Evolutionary conservation across 1,140 invertebrate genomes (phyloP), one percentile per base, ranked within the genome.

Genomic region (Cephus cinctus): DNA sequence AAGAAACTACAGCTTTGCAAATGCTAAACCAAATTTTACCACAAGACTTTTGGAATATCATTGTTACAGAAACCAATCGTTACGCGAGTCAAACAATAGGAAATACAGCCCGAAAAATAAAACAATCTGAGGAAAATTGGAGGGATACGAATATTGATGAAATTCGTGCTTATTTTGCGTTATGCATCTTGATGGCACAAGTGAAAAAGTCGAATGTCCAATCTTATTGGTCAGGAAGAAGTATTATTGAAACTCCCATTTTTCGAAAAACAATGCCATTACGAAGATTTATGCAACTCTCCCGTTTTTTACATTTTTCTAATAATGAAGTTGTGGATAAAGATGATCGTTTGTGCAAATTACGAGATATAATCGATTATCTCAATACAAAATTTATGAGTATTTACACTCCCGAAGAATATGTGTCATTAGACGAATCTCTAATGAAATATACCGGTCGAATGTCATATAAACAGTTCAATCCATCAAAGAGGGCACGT

Each of bases 401-500:
- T 9, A 34, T 53, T 41, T 53, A 23, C 12, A 38, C 23, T 12
- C 53, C 53, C 21, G 21, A 6, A n/a, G 25, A 27, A 27, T 27
- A 27, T n/a, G n/a, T 27, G 6, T 27, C 25, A n/a, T 27, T 27
- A 23, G 41, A 54, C 30, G 53, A 55, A 32, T 39, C 27, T 23
- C 22, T 55, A 6, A 54, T 48, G 34, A 55, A 55, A 39, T 55
- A 18, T 19, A 47, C 21, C 22, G 50, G 49, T 25, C 15, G 50
- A 20, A 21, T 55, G 16, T 19, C 25, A 2, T 55, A 20, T 20
- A 31, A 19, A 11, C 35, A 41, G 25, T 55, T 25, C 31, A 55
- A 55, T 45, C 52, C 52, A 5, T n/a, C n/a, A n/a, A n/a, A n/a
- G n/a, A n/a, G n/a, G n/a, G n/a, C n/a, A n/a, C n/a, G n/a, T n/a